Evolutionary conservation across 1,140 invertebrate species (phyloP), one percentile per base, ranked within the genome.

Genomic region (Saccostrea echinata): DNA sequence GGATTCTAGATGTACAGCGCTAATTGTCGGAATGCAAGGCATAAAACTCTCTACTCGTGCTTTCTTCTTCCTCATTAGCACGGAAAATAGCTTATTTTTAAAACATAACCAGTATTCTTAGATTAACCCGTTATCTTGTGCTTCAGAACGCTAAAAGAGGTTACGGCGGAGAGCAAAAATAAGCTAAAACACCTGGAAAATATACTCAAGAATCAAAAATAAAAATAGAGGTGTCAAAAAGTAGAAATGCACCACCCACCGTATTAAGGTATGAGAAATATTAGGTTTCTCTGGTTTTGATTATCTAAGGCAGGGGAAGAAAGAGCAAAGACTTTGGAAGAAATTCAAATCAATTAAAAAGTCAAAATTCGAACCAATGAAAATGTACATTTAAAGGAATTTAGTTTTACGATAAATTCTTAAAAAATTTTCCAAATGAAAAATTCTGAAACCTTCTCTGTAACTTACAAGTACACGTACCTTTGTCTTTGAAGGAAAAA

Each of bases 51-150:
- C 9, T 76, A 76, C 33, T 11, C 30, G 9, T 16, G 11, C 68
- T 76, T 71, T 76, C 68, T 76, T 30, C 27, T 76, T 27, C 68
- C 30, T 30, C 68, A 76, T 76, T 76, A 76, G 68, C 68, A 33
- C 68, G 11, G 27, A 76, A 61, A 76, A 76, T 30, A 76, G 68
- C 68, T 33, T 30, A 33, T 27, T 76, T 76, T 9, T 64, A 64
- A 64, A 76, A 11, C 13, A 30, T 18, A 13, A 76, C 24, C 68
- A 27, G 68, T 76, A 16, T 30, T 76, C 27, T 27, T 30, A 76
- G 68, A 35, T 76, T 30, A 76, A 76, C 68, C 8, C 33, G 68
- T 33, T 76, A 76, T 33, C 68, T 35, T 61, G n/a, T 61, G n/a
- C 16, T 61, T 21, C n/a, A 18, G 55, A 61, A 61, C 55, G 68